Base-by-base conservation (phyloP, 2,797 vertebrate species). In the Halcyon chelicuti region DNA sequence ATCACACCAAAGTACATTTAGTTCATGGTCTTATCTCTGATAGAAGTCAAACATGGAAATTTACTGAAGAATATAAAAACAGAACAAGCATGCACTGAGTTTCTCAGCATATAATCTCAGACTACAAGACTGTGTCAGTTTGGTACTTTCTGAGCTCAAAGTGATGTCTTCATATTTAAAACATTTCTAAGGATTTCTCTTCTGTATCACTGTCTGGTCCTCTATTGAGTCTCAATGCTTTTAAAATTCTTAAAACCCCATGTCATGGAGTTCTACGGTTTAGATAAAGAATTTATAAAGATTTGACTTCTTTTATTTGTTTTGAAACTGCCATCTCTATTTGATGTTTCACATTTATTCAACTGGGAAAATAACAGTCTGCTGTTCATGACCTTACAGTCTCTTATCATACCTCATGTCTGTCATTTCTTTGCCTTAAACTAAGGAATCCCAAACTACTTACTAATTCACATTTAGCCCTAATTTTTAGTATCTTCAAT, bases 121-220 rank as follows among this genome's bases (percentile, higher is more conserved):
- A 7, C 18, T 86, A 20, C 15, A 31, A 23, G 22, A 62, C 7
- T 44, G 9, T 39, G 9, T 72, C 26, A 60, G 9, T 57, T 13
- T 52, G 14, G 35, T 19, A 39, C 4, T 57, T 52, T 68, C 21
- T 47, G 73, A 57, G 14, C 18, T 74, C 14, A 57, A 80, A 66
- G 3, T 54, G 5, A 31, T 61, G 2, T 31, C 10, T 80, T 70
- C 10, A 16, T 61, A 14, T 25, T 70, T 44, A 71, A 84, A 26
- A 60, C 3, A 10, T 40, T 39, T 52, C 12, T 16, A 83, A 68
- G 5, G 29, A 47, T 65, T 80, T 61, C 5, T 60, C 10, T 72
- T 83, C 51, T 52, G 4, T n/a, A 39, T 25, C 0, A 0, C 16
- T 85, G 33, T 25, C 13, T 6, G 6, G 8, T 44, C 18, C 52